Percentiles rank a stretch among this genome's conserved stretches.
phyloP scores from a whole-genome alignment of 2,888 invertebrate genomes.

The Homarus gammarus region DNA sequence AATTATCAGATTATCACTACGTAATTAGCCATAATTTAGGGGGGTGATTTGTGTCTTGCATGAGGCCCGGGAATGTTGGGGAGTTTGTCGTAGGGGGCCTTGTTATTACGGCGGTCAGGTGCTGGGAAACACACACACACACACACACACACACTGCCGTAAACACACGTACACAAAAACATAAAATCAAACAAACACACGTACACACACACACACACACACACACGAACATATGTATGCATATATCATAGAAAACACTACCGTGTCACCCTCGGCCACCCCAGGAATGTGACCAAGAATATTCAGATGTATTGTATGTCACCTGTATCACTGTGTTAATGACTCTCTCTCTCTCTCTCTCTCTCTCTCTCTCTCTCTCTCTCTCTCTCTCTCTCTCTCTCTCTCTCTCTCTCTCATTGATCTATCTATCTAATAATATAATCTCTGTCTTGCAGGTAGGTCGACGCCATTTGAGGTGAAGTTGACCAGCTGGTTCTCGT shows the following conservation, averaged over 20 bases:
- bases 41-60: slow-evolving; percentile 45
- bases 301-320: background rate
- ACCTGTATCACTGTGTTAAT: background rate
- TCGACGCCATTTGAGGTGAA: too few species aligned
- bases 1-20: slow-evolving; percentile 52
- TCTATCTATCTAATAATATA: too few species aligned
- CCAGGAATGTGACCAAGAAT: too few species aligned
- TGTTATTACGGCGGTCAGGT: background rate
- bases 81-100: background rate
- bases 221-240: background rate
- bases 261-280: too few species aligned
- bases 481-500: too few species aligned
- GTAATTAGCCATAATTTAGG: slow-evolving; percentile 41
- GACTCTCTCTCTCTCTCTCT: slow-evolving; percentile 19
- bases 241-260: too few species aligned
- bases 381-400: background rate
- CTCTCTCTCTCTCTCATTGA: background rate
- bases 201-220: slow-evolving; percentile 39
- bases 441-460: too few species aligned
- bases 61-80: slow-evolving; percentile 24
- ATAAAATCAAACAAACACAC: slow-evolving; percentile 41
- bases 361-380: slow-evolving; percentile 19
- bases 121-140: background rate
- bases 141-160: slow-evolving; percentile 29
- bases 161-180: slow-evolving; percentile 17